Base-by-base conservation (phyloP, 2,797 vertebrate species). In the Salmo trutta region DNA sequence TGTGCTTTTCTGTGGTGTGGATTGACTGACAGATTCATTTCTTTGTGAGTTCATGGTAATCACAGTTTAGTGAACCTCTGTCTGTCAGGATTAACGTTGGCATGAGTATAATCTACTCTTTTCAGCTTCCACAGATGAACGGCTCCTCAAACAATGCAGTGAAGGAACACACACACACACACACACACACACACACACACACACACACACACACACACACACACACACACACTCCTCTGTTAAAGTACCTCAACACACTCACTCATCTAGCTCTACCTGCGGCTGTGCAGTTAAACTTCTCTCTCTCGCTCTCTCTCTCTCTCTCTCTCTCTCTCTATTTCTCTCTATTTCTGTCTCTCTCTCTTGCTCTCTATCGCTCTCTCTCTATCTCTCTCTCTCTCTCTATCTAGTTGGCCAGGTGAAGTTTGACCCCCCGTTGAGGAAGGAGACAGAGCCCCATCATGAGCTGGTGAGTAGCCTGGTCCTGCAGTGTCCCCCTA, bases 381-480 rank as follows among this genome's bases (percentile, higher is more conserved):
- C 59, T 12, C 6, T 0, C 31, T 5, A 4, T 33, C 31, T 6
- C 33, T 36, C 1, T 36, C 33, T 36, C 33, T 1, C 33, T 5
- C 5, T 6, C 29, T 74, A 47, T 36, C 75, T 79, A 98, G 98
- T 99, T 91, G 98, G 96, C 81, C 97, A 98, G 92, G 96, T 98
- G 86, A 98, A 98, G 93, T 99, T 99, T 87, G 96, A 99, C 90
- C 96, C 96, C 79, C 97, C 96, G 0, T 87, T 98, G 92, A 95
- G 96, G 85, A 99, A 98, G 81, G 98, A 99, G 88, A 99, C 97
- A 0, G 97, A 98, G 59, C 97, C 97, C 56, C 96, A 99, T 91
- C 97, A 98, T 83, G 97, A 99, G 86, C 95, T 96, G 91, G 98
- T 98, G 90, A 97, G 96, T 96, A 90, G 53, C 53, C 1, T 66